These are phyloP conservation scores for Mesopsocus fuscifrons DNA, from an alignment of 2,888 invertebrate species.

Conservation along the genomic window DNA sequence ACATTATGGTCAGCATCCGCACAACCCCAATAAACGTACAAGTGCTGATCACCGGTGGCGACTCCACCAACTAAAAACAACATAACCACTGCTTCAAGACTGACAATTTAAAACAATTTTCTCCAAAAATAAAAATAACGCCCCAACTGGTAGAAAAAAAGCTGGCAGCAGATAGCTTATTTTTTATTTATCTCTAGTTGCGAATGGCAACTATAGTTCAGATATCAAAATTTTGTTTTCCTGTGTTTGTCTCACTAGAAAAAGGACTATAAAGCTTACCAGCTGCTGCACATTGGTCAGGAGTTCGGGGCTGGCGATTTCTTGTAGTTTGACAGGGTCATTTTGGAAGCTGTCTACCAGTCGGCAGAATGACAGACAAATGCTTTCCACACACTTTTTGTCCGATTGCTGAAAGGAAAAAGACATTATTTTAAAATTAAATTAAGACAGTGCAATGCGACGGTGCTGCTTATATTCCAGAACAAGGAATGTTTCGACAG, in stretches of 20 bases:
- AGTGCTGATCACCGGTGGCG: conserved; percentile 88
- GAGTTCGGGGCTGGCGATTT: conserved; percentile 82
- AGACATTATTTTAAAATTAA: conserved; percentile 8
- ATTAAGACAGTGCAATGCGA: too few relatives aligned
- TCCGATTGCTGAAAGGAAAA: conserved; percentile 31
- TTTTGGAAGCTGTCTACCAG: conserved; percentile 92
- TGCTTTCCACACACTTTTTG: conserved; percentile 94
- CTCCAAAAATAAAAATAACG: conserved; percentile 1
- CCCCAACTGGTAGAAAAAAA: background rate
- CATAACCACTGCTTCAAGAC: too few relatives aligned
- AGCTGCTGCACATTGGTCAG: conserved; percentile 85
- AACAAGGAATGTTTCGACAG: background rate
- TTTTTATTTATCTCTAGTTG: background rate
- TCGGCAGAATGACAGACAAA: conserved; percentile 89
- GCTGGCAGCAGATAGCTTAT: background rate
- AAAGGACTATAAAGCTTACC: conserved; percentile 28
- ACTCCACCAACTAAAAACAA: conserved; percentile 55
- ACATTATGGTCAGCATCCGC: conserved; percentile 91
- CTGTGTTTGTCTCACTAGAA: background rate
- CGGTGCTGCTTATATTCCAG: background rate
- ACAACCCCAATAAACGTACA: conserved; percentile 92
- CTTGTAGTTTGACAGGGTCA: conserved; percentile 74
- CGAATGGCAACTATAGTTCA: too few relatives aligned
- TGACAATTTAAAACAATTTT: conserved; percentile 6
- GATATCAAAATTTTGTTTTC: too few relatives aligned